Conservation (phyloP, 2,888 invertebrate genomes). For the Pachydiplax longipennis region DNA sequence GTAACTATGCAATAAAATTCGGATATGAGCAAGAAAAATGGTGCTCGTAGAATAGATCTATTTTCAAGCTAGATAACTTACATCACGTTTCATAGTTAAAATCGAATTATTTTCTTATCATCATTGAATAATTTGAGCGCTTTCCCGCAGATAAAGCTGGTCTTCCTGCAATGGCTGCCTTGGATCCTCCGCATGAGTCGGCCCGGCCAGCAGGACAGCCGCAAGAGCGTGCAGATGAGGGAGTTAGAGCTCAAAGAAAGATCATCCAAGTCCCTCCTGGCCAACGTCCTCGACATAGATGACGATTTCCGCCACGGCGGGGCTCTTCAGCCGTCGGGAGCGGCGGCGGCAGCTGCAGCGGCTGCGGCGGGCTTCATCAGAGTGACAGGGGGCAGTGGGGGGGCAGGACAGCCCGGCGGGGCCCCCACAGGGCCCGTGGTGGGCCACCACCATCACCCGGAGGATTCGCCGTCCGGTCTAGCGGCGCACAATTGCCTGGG, state of each 20-base stretch:
- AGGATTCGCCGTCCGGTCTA: neutral
- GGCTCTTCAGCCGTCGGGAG: slow-evolving; percentile 66
- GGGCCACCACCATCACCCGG: slow-evolving; percentile 50
- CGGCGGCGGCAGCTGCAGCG: slow-evolving; percentile 55
- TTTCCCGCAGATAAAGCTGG: slow-evolving; percentile 76
- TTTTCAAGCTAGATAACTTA: no score
- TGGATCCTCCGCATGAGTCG: slow-evolving; percentile 94
- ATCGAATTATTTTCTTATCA: no score
- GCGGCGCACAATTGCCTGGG: slow-evolving; percentile 71
- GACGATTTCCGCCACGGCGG: slow-evolving; percentile 88
- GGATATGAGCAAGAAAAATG: no score
- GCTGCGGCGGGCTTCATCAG: slow-evolving; percentile 57
- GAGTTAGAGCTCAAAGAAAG: slow-evolving; percentile 89
- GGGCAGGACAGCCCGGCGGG: slow-evolving; percentile 63
- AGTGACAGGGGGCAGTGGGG: slow-evolving; percentile 58
- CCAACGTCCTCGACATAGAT: slow-evolving; percentile 96
- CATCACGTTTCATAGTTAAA: no score
- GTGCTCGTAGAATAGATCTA: no score
- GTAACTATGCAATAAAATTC: no score
- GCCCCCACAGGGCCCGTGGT: slow-evolving; percentile 69
- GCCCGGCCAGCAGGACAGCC: slow-evolving; percentile 66
- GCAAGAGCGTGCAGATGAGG: slow-evolving; percentile 78
- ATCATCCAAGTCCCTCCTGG: slow-evolving; percentile 93
- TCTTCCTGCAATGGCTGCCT: slow-evolving; percentile 97
- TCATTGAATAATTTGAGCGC: neutral